A percentile compares a stretch with the other conserved stretches of the same genome.
phyloP scores from a whole-genome alignment of 2,797 vertebrate species.

The Etheostoma nigrum region DNA sequence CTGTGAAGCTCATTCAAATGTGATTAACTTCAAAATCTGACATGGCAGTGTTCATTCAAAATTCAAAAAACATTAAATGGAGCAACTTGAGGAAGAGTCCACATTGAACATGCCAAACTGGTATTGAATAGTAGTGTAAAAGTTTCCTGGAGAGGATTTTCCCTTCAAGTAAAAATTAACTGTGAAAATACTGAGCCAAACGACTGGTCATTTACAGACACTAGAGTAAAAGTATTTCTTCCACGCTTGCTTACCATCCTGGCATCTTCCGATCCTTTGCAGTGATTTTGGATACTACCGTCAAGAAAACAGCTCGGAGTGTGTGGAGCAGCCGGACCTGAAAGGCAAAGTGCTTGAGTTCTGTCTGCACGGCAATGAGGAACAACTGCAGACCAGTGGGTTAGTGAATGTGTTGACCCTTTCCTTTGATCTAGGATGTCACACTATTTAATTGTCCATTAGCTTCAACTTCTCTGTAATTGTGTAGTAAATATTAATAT shows the following conservation, averaged over 20 bases:
- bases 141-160: neutral
- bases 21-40: conserved; percentile 1
- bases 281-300: conserved; percentile 97
- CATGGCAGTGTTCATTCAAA: neutral
- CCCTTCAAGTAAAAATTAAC: neutral
- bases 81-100: neutral
- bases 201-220: neutral
- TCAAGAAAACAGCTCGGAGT: conserved; percentile 90
- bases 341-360: conserved; percentile 92
- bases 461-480: neutral
- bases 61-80: conserved; percentile 10
- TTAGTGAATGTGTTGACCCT: conserved; percentile 61
- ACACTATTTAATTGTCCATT: neutral
- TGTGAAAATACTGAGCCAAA: neutral
- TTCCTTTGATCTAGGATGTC: neutral
- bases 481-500: neutral
- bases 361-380: conserved; percentile 91
- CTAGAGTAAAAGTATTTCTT: neutral
- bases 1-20: neutral
- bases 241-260: neutral
- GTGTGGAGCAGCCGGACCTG: conserved; percentile 91
- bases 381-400: conserved; percentile 92
- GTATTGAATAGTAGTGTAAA: neutral
- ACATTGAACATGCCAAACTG: neutral
- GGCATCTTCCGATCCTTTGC: conserved; percentile 34